These are phyloP conservation scores for Nothoprocta pentlandii DNA, from an alignment of 2,113 vertebrate genomes.

Conservation along the genomic window DNA sequence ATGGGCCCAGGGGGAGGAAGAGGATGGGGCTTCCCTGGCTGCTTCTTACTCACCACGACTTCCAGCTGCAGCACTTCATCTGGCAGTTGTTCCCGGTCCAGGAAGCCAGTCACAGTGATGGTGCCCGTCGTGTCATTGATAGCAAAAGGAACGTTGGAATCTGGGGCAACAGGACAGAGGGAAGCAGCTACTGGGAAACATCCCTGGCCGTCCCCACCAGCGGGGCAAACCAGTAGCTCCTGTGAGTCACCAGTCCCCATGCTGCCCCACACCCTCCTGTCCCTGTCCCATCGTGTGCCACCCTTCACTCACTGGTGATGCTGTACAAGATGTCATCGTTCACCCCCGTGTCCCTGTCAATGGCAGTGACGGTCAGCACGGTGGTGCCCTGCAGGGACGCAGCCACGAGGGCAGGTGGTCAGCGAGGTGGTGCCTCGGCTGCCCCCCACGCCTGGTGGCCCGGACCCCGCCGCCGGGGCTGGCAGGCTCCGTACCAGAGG, in stretches of 20 bases:
- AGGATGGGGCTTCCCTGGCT: neutral
- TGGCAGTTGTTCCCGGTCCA: slow-evolving; percentile 86
- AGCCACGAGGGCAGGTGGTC: neutral
- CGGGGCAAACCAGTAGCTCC: neutral
- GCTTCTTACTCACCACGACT: slow-evolving; percentile 81
- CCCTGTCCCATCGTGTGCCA: neutral
- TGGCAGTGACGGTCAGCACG: slow-evolving; percentile 22
- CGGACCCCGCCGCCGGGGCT: neutral
- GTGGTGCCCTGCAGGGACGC: slow-evolving; percentile 14
- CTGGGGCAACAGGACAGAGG: slow-evolving; percentile 48
- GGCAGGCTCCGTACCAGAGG: neutral
- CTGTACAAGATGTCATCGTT: slow-evolving; percentile 46
- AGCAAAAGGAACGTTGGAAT: slow-evolving; percentile 73
- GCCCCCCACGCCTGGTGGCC: too few relatives aligned
- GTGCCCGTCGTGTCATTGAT: slow-evolving; percentile 67
- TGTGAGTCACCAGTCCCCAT: neutral
- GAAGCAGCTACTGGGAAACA: neutral
- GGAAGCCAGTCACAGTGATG: slow-evolving; percentile 71
- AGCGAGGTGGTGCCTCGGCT: too few relatives aligned
- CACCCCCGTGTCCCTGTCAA: slow-evolving; percentile 51
- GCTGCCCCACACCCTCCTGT: neutral
- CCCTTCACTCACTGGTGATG: slow-evolving; percentile 46
- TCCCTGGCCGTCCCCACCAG: neutral
- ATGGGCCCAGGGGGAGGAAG: neutral
- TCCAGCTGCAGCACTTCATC: slow-evolving; percentile 75